Percentiles rank a stretch among this genome's conserved stretches.
phyloP scores from a whole-genome alignment of 1,140 invertebrate genomes.

The Drosophila sp. region DNA sequence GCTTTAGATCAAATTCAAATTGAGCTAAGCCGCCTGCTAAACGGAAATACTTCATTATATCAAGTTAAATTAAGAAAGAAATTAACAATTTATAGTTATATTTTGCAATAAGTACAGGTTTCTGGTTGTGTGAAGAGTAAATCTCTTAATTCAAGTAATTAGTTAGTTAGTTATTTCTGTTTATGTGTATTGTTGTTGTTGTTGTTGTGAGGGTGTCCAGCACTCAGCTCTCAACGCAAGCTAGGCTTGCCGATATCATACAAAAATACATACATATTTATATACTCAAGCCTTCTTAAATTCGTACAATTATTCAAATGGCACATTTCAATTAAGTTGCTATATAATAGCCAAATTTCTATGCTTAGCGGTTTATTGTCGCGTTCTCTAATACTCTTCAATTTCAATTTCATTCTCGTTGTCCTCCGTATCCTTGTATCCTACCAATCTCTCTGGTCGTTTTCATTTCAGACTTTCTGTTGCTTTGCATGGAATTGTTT shows the following conservation, averaged over 20 bases:
- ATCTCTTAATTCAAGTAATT: constrained; percentile 1
- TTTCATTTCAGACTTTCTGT: constrained; percentile 61
- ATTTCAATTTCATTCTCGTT: neutral
- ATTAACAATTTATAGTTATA: neutral
- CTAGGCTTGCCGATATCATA: constrained; percentile 19
- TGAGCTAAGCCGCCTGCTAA: constrained; percentile 51
- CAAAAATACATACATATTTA: constrained; percentile 19
- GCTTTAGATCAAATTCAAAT: constrained; percentile 58
- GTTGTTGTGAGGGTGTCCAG: constrained; percentile 56
- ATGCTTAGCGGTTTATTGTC: constrained; percentile 43
- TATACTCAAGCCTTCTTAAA: constrained; percentile 38
- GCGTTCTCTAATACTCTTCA: neutral
- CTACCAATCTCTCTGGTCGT: constrained; percentile 26
- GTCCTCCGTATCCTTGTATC: constrained; percentile 10
- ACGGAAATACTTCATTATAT: constrained; percentile 56
- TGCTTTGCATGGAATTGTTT: constrained; percentile 46
- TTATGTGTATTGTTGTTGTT: constrained; percentile 18
- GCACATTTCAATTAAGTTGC: constrained; percentile 6
- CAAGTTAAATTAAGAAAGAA: neutral
- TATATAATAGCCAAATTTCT: constrained; percentile 14
- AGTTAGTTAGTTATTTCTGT: constrained; percentile 3
- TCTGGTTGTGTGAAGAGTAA: constrained; percentile 25
- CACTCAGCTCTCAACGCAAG: constrained; percentile 48
- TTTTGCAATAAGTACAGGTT: constrained; percentile 5
- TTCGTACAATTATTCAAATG: constrained; percentile 44